A percentile compares a stretch with the other conserved stretches of the same genome.
Evolutionary conservation across 2,113 vertebrate genomes (phyloP).

Genomic region (Erinaceus europaeus): DNA sequence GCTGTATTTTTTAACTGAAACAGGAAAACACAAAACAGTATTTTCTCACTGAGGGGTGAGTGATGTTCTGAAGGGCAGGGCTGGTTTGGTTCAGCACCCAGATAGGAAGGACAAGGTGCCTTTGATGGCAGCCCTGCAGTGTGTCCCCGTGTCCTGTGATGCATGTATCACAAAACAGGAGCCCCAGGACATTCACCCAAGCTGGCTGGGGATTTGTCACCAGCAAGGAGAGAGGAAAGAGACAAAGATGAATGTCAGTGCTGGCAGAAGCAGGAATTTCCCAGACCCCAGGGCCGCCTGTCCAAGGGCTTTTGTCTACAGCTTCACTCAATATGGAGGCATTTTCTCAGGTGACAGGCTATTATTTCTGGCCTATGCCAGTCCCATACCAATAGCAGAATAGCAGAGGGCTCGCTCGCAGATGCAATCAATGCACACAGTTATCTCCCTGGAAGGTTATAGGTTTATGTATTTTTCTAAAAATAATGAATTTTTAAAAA

Average conservation of each 20-base stretch:
- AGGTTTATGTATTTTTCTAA: not conserved
- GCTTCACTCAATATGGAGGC: not conserved
- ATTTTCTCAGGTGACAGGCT: not conserved
- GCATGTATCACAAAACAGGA: not conserved
- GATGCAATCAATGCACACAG: not conserved
- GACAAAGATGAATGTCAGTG: not conserved
- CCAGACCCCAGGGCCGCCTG: not conserved
- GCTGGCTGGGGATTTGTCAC: not conserved
- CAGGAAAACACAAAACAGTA: not conserved
- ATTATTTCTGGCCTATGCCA: not conserved
- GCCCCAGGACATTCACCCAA: conserved; percentile 33
- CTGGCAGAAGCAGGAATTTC: not conserved
- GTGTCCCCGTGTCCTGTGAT: conserved; percentile 12
- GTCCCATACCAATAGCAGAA: not conserved
- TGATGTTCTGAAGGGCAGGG: conserved; percentile 27
- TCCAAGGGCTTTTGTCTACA: not conserved
- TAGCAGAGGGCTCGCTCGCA: not conserved
- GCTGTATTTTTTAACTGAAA: not conserved
- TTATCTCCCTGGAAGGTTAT: not conserved
- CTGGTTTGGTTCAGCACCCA: not conserved
- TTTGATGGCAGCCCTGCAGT: rapidly evolving
- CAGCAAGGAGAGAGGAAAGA: conserved; percentile 6
- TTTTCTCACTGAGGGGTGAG: conserved; percentile 29
- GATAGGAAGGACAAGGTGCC: not conserved
- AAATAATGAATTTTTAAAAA: not conserved